Conservation (phyloP, 2,113 vertebrate genomes). For the Trochalopteron elliotii region DNA sequence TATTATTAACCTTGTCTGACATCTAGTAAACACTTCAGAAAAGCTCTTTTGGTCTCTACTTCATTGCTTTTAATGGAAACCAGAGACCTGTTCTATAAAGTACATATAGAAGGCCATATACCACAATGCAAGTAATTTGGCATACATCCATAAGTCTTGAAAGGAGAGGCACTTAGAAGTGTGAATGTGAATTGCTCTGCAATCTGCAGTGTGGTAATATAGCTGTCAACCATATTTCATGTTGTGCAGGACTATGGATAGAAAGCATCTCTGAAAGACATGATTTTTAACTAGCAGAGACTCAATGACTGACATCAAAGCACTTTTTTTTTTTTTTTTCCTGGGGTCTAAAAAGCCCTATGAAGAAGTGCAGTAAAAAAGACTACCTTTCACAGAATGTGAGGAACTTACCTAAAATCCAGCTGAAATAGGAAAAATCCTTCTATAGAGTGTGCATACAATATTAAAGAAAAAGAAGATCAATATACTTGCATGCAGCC, state of each 20-base stretch:
- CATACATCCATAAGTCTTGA: constrained; percentile 55
- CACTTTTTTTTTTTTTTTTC: not conserved
- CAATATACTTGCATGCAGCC: not conserved
- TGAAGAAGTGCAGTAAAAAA: not conserved
- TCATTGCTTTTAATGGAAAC: constrained; percentile 59
- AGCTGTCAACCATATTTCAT: constrained; percentile 65
- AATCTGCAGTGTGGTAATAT: constrained; percentile 60
- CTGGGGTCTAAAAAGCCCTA: not conserved
- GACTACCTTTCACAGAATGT: not conserved
- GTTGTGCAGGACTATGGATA: constrained; percentile 44
- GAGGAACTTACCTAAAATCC: not conserved
- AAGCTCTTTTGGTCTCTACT: constrained; percentile 28
- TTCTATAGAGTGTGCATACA: not conserved
- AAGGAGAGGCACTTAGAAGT: constrained; percentile 58
- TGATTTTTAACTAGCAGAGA: constrained; percentile 15
- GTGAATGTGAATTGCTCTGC: constrained; percentile 65
- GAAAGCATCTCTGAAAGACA: constrained; percentile 21
- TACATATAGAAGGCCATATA: constrained; percentile 41
- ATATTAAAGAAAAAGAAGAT: not conserved
- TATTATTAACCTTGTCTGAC: constrained; percentile 36
- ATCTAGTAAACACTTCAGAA: not conserved
- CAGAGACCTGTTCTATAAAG: constrained; percentile 30
- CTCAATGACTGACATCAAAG: not conserved
- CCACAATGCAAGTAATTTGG: constrained; percentile 53
- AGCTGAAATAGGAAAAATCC: not conserved